Evolutionary conservation across 2,113 vertebrate genomes (phyloP).

Genomic region (Callopanchax toddi): DNA sequence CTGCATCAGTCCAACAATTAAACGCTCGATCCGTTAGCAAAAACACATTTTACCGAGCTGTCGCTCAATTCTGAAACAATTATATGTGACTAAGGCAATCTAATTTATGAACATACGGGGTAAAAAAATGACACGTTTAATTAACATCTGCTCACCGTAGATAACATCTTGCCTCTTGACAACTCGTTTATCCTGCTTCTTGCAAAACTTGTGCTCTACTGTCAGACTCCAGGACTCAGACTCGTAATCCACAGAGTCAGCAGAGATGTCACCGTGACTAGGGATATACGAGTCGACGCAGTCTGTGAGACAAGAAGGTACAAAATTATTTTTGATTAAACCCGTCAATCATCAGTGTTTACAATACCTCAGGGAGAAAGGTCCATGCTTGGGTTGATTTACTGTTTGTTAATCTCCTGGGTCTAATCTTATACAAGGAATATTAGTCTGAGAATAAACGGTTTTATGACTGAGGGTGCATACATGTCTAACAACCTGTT

Average conservation of each 20-base stretch:
- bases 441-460: too few relatives aligned
- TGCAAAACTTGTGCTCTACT: constrained; percentile 89
- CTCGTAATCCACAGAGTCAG: constrained; percentile 85
- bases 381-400: not conserved
- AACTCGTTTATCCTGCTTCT: constrained; percentile 86
- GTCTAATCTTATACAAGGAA: too few relatives aligned
- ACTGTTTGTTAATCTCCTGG: too few relatives aligned
- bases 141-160: constrained; percentile 83
- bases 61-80: not conserved
- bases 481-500: too few relatives aligned
- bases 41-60: not conserved
- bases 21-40: not conserved
- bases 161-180: constrained; percentile 96
- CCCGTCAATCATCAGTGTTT: not conserved
- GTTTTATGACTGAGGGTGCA: too few relatives aligned
- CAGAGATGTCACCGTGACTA: constrained; percentile 81
- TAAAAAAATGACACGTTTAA: constrained; percentile 13
- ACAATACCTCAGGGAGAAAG: not conserved
- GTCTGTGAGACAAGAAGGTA: constrained; percentile 71
- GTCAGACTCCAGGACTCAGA: constrained; percentile 93
- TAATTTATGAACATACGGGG: constrained; percentile 2
- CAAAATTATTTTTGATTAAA: not conserved
- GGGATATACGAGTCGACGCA: constrained; percentile 83
- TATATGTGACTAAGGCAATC: not conserved
- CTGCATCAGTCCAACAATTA: constrained; percentile 66